Base-by-base conservation (phyloP, 2,113 vertebrate species). In the Psammodynastes pulverulentus region DNA sequence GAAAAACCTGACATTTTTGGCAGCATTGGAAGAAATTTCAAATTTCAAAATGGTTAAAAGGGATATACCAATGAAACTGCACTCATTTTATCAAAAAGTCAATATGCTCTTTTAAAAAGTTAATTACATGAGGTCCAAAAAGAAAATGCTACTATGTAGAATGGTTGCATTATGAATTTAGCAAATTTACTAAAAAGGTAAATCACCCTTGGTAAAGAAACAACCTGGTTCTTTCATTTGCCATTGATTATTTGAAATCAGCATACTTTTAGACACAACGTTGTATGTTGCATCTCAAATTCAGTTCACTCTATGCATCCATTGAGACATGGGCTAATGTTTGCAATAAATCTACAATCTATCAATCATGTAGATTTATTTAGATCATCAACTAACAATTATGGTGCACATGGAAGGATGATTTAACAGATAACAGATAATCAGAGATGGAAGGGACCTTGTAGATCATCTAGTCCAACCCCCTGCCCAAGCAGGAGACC, bases 51-150 rank as follows among this genome's bases (percentile, higher is more conserved):
- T 94, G 46, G 84, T 84, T 53, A 93, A 89, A 94, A 89, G 51
- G 84, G 94, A 94, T 92, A 92, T 87, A 90, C 93, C 94, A 93
- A 93, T 91, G 91, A 96, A 96, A 92, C 94, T 94, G 90, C 93
- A 94, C 94, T 95, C 94, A 88, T 51, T 89, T 54, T 92, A 54
- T 54, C 86, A 92, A 34, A 39, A 94, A 13, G 94, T 52, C 90
- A 94, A 34, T 91, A 91, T 17, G 90, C 53, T 89, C 90, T 94
- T 94, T 48, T 13, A 84, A 91, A 95, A 92, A 89, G 93, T n/a
- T 87, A 89, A 88, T 95, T 94, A 94, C 93, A 94, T 91, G 92
- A 88, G 51, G 39, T 48, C 26, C 21, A 26, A 26, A 91, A 24
- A 86, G 2, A 67, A 91, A 87, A 62, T 5, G 24, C 43, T 43